Base-by-base conservation (phyloP, 1,140 invertebrate genomes). In the Eupeodes corollae region DNA sequence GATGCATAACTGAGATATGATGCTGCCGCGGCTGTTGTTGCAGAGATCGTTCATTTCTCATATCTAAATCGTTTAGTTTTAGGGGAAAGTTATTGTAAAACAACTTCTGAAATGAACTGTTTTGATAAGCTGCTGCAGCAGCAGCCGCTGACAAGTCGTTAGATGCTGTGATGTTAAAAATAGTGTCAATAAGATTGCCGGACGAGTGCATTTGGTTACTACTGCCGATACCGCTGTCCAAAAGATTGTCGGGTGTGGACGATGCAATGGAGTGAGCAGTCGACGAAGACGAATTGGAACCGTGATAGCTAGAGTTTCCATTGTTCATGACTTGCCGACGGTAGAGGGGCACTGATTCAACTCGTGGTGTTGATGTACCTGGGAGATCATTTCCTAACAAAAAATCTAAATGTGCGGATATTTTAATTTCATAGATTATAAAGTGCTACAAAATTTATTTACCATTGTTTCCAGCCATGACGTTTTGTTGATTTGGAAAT, bases 321-420 rank as follows among this genome's bases (percentile, higher is more conserved):
- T 49, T 59, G 11, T 61, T 33, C 46, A 61, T 51, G 12, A 66
- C 63, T 52, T 75, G 73, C 6, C 73, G 58, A 13, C 69, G 59
- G 48, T 75, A 75, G 14, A 75, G 54, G 1, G 73, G 73, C 43
- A 72, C 65, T 6, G 70, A 73, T 38, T 60, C 54, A n/a, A 34
- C 19, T 10, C 41, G 37, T 13, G 48, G 45, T 33, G 57, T 50
- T 34, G 46, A 48, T 5, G 45, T 49, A 8, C 21, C 37, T 52
- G 53, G 49, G 48, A 55, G 12, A 52, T 26, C 21, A 26, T 26
- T 11, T 52, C 44, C 45, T 44, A 47, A 42, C 35, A 47, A 57
- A 44, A 42, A 57, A 42, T 51, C 21, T 26, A 26, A 26, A 26
- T 26, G 21, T 26, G 8, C 21, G 8, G 8, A 26, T 26, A 26